These are phyloP conservation scores for Hedya salicella DNA, from an alignment of 2,888 invertebrate genomes.

Conservation along the genomic window DNA sequence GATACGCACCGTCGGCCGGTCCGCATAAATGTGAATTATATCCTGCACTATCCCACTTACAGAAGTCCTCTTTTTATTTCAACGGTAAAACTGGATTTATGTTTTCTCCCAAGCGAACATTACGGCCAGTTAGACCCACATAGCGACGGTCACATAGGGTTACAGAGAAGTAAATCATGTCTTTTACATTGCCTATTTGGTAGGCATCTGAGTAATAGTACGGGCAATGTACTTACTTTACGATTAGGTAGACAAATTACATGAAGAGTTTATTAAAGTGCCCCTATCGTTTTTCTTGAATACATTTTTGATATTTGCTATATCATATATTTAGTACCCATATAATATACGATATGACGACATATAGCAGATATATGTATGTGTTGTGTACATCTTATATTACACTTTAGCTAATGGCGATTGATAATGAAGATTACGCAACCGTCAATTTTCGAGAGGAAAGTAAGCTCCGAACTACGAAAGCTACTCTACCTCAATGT, in stretches of 20 bases:
- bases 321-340: too few relatives aligned
- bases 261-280: not conserved
- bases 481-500: too few relatives aligned
- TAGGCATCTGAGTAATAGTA: slow-evolving; percentile 12
- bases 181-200: slow-evolving; percentile 34
- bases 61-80: slow-evolving; percentile 78
- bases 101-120: slow-evolving; percentile 69
- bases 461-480: too few relatives aligned
- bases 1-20: slow-evolving; percentile 80
- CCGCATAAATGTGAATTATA: slow-evolving; percentile 83
- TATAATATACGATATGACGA: too few relatives aligned
- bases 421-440: too few relatives aligned
- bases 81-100: slow-evolving; percentile 75
- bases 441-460: too few relatives aligned
- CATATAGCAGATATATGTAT: too few relatives aligned
- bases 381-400: too few relatives aligned
- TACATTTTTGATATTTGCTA: not conserved
- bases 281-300: not conserved
- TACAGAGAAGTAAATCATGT: slow-evolving; percentile 40
- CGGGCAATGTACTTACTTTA: not conserved
- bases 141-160: slow-evolving; percentile 51
- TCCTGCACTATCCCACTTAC: slow-evolving; percentile 79
- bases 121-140: slow-evolving; percentile 63
- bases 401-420: too few relatives aligned
- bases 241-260: slow-evolving; percentile 6